Conservation (phyloP, 1,140 invertebrate genomes). For the Leptonema lineaticorne region DNA sequence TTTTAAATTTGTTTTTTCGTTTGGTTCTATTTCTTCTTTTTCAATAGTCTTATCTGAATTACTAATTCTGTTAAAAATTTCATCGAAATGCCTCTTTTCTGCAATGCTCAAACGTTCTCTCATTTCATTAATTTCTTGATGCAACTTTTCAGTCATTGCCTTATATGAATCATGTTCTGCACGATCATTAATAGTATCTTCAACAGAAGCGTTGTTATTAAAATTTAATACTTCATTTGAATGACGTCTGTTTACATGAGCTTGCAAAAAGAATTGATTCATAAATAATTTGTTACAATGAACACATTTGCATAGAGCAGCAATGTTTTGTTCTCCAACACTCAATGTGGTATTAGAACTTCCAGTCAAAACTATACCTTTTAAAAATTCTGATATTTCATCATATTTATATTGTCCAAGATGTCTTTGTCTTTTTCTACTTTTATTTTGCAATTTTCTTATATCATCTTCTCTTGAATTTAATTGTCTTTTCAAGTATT, state of each 20-base stretch:
- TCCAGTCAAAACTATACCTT: constrained; percentile 25
- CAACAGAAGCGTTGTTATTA: constrained; percentile 1
- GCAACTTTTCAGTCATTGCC: constrained; percentile 56
- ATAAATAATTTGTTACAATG: constrained; percentile 60
- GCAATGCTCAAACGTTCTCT: constrained; percentile 60
- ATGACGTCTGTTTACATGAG: constrained; percentile 58
- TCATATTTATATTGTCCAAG: constrained; percentile 25
- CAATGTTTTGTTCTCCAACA: constrained; percentile 28
- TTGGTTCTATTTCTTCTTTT: constrained; percentile 45
- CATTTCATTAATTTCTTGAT: constrained; percentile 60
- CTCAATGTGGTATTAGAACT: constrained; percentile 8
- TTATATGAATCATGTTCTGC: constrained; percentile 17
- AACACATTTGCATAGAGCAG: constrained; percentile 52
- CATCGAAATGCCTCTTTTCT: constrained; percentile 49
- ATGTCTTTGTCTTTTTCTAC: constrained; percentile 30
- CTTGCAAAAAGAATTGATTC: constrained; percentile 58
- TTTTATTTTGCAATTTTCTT: constrained; percentile 50
- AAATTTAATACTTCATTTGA: no score
- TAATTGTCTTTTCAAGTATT: constrained; percentile 49
- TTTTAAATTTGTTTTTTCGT: constrained; percentile 45
- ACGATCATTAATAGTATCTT: neutral
- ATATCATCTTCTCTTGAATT: constrained; percentile 52
- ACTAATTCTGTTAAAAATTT: neutral
- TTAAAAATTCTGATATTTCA: constrained; percentile 34
- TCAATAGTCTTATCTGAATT: constrained; percentile 45